Percentiles rank a stretch among this genome's conserved stretches.
These are phyloP conservation scores for Ophiothrix spiculata DNA, from an alignment of 35 echinoderm and acorn worm species.

Conservation along the genomic window DNA sequence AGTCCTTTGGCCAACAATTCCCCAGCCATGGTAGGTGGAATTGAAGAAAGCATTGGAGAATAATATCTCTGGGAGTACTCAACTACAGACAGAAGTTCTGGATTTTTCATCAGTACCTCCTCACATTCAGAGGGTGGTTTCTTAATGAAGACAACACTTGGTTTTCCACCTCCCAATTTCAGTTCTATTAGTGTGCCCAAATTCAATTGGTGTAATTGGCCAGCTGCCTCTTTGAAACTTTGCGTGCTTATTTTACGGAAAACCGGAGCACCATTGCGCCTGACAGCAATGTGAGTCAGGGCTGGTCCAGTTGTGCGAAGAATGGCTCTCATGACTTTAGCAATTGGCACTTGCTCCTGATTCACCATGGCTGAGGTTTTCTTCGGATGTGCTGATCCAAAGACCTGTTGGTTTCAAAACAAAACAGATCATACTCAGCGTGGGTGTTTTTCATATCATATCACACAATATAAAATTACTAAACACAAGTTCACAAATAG, in stretches of 20 bases:
- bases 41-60: neutral
- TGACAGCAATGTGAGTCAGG: neutral
- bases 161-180: neutral
- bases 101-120: neutral
- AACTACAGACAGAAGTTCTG: neutral
- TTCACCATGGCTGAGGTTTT: too few species aligned
- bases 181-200: neutral
- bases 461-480: too few species aligned
- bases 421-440: neutral
- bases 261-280: neutral
- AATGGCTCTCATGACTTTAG: constrained; percentile 5
- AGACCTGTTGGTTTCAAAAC: constrained; percentile 6
- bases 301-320: neutral
- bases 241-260: neutral
- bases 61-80: neutral
- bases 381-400: too few species aligned
- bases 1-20: neutral
- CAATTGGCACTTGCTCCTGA: too few species aligned
- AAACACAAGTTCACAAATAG: too few species aligned
- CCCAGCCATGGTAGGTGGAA: neutral
- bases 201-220: neutral
- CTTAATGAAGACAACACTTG: neutral
- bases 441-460: neutral
- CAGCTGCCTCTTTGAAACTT: neutral
- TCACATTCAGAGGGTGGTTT: neutral